Evolutionary conservation across 2,113 vertebrate genomes (phyloP), one percentile per base, ranked within the genome.

Genomic region (Odobenus rosmarus): DNA sequence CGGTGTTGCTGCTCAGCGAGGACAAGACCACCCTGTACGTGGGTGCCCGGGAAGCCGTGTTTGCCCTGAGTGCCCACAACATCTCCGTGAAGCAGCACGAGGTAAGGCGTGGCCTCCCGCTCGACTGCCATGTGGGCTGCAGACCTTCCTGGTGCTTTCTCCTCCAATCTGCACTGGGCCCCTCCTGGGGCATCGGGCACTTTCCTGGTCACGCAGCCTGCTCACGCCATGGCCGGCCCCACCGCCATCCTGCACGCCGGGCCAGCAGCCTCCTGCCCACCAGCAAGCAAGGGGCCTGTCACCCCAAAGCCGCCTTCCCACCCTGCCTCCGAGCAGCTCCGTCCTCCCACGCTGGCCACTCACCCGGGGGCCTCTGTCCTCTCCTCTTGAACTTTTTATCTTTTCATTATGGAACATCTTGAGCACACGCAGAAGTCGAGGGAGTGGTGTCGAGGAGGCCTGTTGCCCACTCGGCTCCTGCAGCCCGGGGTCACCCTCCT

Each of bases 41-140:
- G 71, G 99, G 99, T 1, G 99, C 99, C 74, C 99, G 99, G 88
- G 99, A 99, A 96, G 99, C 99, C 16, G 98, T 99, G 96, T 99
- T 99, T 97, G 99, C 99, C 28, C 98, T 99, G 96, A 99, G 99
- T 0, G 98, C 99, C 14, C 97, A 97, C 76, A 98, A 99, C 69
- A 98, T 99, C 98, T 99, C 99, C 0, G 85, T 99, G 98, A 99
- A 99, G 98, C 98, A 98, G 93, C 99, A 99, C 0, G 99, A 99
- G 99, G 99, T 99, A 98, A 0, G 96, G 95, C 4, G 13, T 1
- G 26, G 33, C 26, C n/a, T 15, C n/a, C n/a, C 7, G 11, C 16
- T 26, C 59, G 18, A 31, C 72, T 18, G n/a, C 26, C 7, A 18
- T 39, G 59, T 26, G 61, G 59, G 26, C 61, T 14, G 5, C 18